Base-by-base conservation (phyloP, 2,888 invertebrate genomes). In the Exocentrus adspersus region DNA sequence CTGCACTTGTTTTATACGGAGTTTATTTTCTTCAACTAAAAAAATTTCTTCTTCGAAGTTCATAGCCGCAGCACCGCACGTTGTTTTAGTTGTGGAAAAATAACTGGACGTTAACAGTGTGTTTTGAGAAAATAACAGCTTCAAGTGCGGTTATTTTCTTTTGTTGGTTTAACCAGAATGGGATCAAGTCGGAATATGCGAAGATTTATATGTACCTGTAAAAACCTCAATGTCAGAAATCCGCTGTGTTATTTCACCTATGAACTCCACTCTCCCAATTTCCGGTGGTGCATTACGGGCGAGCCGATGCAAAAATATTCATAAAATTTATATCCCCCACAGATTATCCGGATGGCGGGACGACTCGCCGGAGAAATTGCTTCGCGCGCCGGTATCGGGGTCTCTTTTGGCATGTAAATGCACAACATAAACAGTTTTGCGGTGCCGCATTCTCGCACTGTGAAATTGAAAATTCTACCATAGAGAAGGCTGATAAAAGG, bases 171-270 rank as follows among this genome's bases (percentile, higher is more conserved):
- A 10, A 16, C 17, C n/a, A 24, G 10, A 14, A 28, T 6, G 48
- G 28, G 48, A 9, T 54, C 28, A 28, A 43, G 54, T 54, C 43
- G 28, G 21, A 54, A 43, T 32, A 24, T n/a, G n/a, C n/a, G n/a
- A 37, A 37, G n/a, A 30, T 6, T 30, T 2, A 37, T 12, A 53
- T 41, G 9, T 32, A 32, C 14, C 20, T 17, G 2, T 20, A 2
- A 3, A 32, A 32, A 32, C 2, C 32, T 43, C 17, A 16, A 19
- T 16, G n/a, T n/a, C n/a, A n/a, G n/a, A 37, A 37, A 1, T n/a
- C 37, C 1, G 12, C 12, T 37, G 4, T 24, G 24, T 24, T 5
- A 24, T 24, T n/a, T n/a, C n/a, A n/a, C 24, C 24, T 5, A 7
- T 37, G 14, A 37, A 37, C 37, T 37, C 12, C 12, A 12, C n/a